Evolutionary conservation across 2,113 vertebrate genomes (phyloP).

Genomic region (Chionodraco myersi): DNA sequence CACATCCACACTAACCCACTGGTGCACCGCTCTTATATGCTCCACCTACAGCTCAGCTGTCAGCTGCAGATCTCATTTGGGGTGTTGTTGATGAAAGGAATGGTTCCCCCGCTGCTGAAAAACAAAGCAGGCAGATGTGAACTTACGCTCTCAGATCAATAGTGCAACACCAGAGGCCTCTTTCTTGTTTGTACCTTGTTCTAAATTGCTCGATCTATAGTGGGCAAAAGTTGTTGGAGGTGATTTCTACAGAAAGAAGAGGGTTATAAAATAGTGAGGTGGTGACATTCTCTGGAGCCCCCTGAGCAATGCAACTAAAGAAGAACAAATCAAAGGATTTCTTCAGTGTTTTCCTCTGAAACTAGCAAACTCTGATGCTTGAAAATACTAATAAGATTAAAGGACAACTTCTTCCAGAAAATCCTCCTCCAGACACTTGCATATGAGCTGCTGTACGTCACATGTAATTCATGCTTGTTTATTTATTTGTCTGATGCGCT

Average conservation of each 20-base stretch:
- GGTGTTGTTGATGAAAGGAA: constrained; percentile 45
- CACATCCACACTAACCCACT: constrained; percentile 11
- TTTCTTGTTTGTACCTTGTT: constrained; percentile 48
- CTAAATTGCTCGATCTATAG: constrained; percentile 58
- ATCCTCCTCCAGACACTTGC: neutral
- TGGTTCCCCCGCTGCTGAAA: constrained; percentile 12
- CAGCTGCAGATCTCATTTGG: constrained; percentile 56
- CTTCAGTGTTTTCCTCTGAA: constrained; percentile 16
- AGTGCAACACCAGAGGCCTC: constrained; percentile 37
- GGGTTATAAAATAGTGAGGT: constrained; percentile 5
- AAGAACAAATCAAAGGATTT: constrained; percentile 18
- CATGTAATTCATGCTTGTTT: constrained; percentile 25
- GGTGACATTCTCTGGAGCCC: constrained; percentile 16
- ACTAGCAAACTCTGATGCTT: constrained; percentile 3
- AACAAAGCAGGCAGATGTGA: constrained; percentile 49
- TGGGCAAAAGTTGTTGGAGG: constrained; percentile 31
- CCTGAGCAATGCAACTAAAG: constrained; percentile 17
- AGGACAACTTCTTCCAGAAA: neutral
- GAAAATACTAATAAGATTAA: constrained; percentile 17
- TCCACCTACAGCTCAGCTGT: constrained; percentile 60
- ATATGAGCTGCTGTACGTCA: neutral
- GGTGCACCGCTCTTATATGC: constrained; percentile 19
- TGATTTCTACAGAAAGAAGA: constrained; percentile 28
- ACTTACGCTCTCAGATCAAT: constrained; percentile 68
- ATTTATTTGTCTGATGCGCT: constrained; percentile 11